Conservation (phyloP, 1,140 invertebrate genomes). For the Habropoda laboriosa region DNA sequence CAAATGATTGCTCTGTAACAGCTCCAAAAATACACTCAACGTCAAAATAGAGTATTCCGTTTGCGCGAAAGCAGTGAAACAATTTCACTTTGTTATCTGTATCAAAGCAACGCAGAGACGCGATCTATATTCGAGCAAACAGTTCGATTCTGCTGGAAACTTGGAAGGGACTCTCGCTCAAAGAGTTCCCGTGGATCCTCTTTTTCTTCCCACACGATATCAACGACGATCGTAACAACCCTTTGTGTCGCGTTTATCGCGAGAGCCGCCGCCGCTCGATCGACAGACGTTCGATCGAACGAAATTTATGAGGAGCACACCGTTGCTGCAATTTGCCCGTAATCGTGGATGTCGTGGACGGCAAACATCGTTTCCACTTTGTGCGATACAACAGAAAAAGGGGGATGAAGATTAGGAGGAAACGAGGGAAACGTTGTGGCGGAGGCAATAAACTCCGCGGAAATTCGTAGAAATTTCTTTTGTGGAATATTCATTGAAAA, state of each 20-base stretch:
- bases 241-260: constrained; percentile 42
- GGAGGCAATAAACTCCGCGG: not conserved
- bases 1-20: no score
- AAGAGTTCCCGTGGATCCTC: not conserved
- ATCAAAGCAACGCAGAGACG: not conserved
- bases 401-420: not conserved
- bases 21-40: no score
- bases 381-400: not conserved
- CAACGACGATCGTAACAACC: constrained; percentile 10
- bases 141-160: not conserved
- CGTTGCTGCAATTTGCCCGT: constrained; percentile 53
- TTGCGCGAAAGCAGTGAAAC: not conserved
- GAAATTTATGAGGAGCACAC: constrained; percentile 39
- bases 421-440: not conserved
- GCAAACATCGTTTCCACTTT: constrained; percentile 45
- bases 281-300: not conserved
- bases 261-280: not conserved
- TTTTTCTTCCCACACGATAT: not conserved
- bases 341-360: constrained; percentile 43
- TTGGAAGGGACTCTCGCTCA: not conserved
- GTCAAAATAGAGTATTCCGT: not conserved
- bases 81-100: not conserved
- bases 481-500: not conserved
- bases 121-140: not conserved
- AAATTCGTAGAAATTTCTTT: not conserved